These are phyloP conservation scores for Caenorhabditis imperialis DNA, from an alignment of 2,888 invertebrate genomes.

Conservation along the genomic window DNA sequence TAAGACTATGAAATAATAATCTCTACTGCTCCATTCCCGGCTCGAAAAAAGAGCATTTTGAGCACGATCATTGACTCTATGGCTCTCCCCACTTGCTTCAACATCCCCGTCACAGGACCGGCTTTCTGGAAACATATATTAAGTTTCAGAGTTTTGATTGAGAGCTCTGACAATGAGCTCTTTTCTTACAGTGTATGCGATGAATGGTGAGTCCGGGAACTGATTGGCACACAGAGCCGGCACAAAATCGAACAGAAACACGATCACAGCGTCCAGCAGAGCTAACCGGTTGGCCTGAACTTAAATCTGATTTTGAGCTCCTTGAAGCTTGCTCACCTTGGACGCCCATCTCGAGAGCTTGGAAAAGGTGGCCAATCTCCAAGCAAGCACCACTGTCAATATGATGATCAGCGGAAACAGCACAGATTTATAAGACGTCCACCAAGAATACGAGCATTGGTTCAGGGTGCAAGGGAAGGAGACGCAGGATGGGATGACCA, in stretches of 20 bases:
- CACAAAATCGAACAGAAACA: not conserved
- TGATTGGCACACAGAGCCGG: not conserved
- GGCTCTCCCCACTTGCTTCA: not conserved
- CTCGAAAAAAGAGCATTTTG: not conserved
- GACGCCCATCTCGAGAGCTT: no score
- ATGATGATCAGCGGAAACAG: no score
- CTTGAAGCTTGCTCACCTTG: no score
- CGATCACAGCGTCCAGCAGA: not conserved
- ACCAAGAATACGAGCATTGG: no score
- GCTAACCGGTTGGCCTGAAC: slow-evolving; percentile 1
- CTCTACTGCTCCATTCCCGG: not conserved
- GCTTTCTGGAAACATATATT: not conserved
- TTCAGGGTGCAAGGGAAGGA: no score
- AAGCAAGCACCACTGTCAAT: no score
- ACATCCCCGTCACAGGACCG: not conserved
- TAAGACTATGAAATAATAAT: not conserved
- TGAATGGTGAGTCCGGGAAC: slow-evolving; percentile 1
- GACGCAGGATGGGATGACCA: no score
- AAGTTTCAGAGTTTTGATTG: no score
- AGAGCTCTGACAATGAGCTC: no score
- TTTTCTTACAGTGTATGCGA: not conserved
- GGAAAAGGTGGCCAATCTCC: no score
- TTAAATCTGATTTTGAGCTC: no score
- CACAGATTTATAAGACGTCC: no score
- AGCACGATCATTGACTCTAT: not conserved